Conservation (phyloP, 1,140 invertebrate species). For the Chironomus striatipennis region DNA sequence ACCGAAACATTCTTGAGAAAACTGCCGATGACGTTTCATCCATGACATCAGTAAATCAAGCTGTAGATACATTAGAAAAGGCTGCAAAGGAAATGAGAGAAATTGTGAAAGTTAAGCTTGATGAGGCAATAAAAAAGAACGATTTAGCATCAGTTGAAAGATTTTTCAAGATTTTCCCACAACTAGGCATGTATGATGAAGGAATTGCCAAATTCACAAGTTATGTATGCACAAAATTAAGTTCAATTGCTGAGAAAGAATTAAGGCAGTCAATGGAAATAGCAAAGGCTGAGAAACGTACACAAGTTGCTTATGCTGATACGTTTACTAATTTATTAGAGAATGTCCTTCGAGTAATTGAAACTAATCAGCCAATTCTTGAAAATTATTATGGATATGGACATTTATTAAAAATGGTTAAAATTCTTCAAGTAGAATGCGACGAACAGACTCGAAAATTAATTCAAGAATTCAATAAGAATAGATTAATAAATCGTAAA, state of each 20-base stretch:
- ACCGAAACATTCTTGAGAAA: slow-evolving; percentile 75
- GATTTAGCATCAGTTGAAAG: slow-evolving; percentile 92
- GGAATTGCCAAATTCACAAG: slow-evolving; percentile 87
- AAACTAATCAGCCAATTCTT: slow-evolving; percentile 86
- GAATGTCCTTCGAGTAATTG: slow-evolving; percentile 76
- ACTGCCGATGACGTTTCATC: slow-evolving; percentile 65
- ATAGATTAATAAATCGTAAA: slow-evolving; percentile 59
- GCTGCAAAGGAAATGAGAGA: slow-evolving; percentile 58
- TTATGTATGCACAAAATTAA: slow-evolving; percentile 77
- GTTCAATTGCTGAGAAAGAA: slow-evolving; percentile 65
- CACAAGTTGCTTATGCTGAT: slow-evolving; percentile 71
- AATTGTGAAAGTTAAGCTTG: slow-evolving; percentile 75
- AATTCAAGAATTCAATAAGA: slow-evolving; percentile 67
- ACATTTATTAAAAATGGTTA: slow-evolving; percentile 59
- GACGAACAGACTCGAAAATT: slow-evolving; percentile 64
- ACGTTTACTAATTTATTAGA: slow-evolving; percentile 79
- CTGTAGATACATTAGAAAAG: slow-evolving; percentile 74
- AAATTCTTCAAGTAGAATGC: slow-evolving; percentile 77
- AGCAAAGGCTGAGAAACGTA: slow-evolving; percentile 58
- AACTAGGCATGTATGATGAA: slow-evolving; percentile 84
- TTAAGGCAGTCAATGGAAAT: slow-evolving; percentile 53
- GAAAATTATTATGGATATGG: slow-evolving; percentile 91
- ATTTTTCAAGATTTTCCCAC: slow-evolving; percentile 97
- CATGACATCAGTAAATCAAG: slow-evolving; percentile 37
- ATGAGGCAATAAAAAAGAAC: slow-evolving; percentile 81